phyloP scores from a whole-genome alignment of 2,888 invertebrate genomes.

The Anorthoa munda region DNA sequence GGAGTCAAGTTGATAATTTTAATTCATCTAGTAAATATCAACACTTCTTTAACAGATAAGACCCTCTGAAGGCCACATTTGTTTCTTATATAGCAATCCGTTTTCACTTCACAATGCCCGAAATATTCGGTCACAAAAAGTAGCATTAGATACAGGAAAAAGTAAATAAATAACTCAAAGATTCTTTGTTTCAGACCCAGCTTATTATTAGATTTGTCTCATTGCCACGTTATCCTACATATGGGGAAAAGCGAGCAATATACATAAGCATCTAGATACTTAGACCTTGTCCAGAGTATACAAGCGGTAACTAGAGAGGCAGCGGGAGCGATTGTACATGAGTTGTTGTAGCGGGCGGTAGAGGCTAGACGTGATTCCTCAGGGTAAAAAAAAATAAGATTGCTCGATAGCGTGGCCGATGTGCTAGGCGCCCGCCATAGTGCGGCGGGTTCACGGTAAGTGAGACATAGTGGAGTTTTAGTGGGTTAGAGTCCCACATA shows the following conservation, averaged over 20 bases:
- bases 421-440: too few species aligned
- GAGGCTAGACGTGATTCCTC: neutral
- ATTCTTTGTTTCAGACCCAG: neutral
- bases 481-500: too few species aligned
- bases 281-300: neutral
- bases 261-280: slow-evolving; percentile 14
- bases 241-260: slow-evolving; percentile 23
- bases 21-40: too few species aligned
- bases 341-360: neutral
- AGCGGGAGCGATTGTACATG: neutral
- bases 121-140: neutral
- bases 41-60: too few species aligned
- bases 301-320: neutral
- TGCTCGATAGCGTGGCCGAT: too few species aligned
- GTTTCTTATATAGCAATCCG: too few species aligned
- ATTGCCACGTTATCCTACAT: slow-evolving; percentile 3
- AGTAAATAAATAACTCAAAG: neutral
- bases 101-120: too few species aligned
- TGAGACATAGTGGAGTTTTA: neutral
- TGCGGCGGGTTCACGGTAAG: too few species aligned
- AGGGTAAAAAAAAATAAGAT: neutral
- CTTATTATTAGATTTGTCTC: slow-evolving; percentile 20
- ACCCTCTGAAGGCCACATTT: too few species aligned
- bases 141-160: neutral
- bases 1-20: too few species aligned